Base-by-base conservation (phyloP, 2,113 vertebrate genomes). In the Phaethornis superciliosus region DNA sequence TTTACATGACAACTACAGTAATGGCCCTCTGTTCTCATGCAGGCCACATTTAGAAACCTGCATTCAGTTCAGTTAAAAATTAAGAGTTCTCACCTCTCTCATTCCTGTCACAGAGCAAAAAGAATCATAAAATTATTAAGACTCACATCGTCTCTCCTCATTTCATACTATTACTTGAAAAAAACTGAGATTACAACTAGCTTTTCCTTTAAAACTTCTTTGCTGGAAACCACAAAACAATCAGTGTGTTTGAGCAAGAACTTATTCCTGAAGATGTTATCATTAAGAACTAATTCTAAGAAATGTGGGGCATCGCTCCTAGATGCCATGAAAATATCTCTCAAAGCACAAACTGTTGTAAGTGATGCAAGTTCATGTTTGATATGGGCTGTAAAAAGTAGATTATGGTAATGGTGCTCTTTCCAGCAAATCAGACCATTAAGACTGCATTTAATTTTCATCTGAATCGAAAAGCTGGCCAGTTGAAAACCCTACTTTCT, bases 1-100 rank as follows among this genome's bases (percentile, higher is more conserved):
- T 98, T 97, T 98, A 99, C 97, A 98, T 98, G 97, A 98, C 98
- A 98, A 89, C 94, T 97, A 95, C 86, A 97, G 96, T 95, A 97
- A 97, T 94, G 97, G 97, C 96, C 88, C 88, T 97, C 96, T 97
- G 95, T 97, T 97, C 88, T 96, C 46, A 63, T 84, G 74, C 82
- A 96, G 89, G 76, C 64, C 95, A 88, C 24, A 37, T 90, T 85
- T 94, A 94, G 96, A 96, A 95, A 81, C 44, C 51, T 68, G 63
- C 82, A 93, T 79, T 93, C 75, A 82, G 69, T 85, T 93, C 62
- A 92, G 51, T 64, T 90, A 93, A 94, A 95, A 95, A 93, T 86
- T 81, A 94, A 46, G 71, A 94, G 46, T 82, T 93, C 94, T 95
- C 64, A 85, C 44, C 76, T 84, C 70, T 89, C 81, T 55, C 17